phyloP scores from a whole-genome alignment of 2,888 invertebrate genomes.

The Ornithoptera priamus region DNA sequence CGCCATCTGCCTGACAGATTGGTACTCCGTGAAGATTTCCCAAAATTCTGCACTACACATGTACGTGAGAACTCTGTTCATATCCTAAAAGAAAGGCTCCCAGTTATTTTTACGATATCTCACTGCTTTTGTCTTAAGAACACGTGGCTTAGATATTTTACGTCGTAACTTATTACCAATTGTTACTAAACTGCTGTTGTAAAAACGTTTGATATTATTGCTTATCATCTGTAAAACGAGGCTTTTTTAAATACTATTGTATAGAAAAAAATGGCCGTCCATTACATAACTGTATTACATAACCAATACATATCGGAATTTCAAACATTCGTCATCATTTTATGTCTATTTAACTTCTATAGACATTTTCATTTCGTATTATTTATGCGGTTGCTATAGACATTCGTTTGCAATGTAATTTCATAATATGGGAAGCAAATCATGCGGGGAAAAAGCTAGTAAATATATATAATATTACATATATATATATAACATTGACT shows the following conservation, averaged over 20 bases:
- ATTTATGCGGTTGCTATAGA: too few relatives aligned
- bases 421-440: too few relatives aligned
- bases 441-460: too few relatives aligned
- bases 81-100: constrained; percentile 56
- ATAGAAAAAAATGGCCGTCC: too few relatives aligned
- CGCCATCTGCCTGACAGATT: constrained; percentile 74
- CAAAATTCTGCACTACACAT: constrained; percentile 72
- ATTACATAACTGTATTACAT: too few relatives aligned
- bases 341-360: too few relatives aligned
- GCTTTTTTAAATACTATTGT: background rate
- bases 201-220: constrained; percentile 45
- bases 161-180: constrained; percentile 41
- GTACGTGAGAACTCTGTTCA: constrained; percentile 70
- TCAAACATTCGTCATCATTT: too few relatives aligned
- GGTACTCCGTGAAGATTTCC: constrained; percentile 54
- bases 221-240: constrained; percentile 43
- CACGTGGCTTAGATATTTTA: constrained; percentile 37
- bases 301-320: too few relatives aligned
- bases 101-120: constrained; percentile 50
- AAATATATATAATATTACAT: too few relatives aligned
- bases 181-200: constrained; percentile 48
- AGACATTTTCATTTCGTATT: too few relatives aligned
- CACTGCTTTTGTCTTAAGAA: constrained; percentile 32
- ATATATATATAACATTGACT: too few relatives aligned
- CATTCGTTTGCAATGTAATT: too few relatives aligned